These are phyloP conservation scores for Theristicus caerulescens DNA, from an alignment of 2,113 vertebrate species.

Conservation along the genomic window DNA sequence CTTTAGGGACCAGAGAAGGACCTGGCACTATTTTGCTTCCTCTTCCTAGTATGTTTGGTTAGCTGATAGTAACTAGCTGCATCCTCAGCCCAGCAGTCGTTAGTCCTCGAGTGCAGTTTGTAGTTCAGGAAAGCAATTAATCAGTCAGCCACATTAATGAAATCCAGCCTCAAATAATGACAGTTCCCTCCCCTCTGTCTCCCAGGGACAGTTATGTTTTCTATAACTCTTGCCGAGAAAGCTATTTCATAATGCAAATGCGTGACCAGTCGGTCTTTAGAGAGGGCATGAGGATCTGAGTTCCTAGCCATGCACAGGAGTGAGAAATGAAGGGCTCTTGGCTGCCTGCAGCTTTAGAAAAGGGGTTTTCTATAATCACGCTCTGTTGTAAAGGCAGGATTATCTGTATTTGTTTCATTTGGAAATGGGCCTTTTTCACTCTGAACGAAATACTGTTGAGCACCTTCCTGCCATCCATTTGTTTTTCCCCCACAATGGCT, in stretches of 20 bases:
- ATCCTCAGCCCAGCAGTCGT: neutral
- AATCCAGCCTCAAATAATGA: neutral
- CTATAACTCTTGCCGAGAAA: conserved; percentile 3
- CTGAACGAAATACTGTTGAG: neutral
- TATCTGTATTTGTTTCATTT: conserved; percentile 63
- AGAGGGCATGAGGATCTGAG: neutral
- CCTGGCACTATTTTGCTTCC: neutral
- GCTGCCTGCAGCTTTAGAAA: conserved; percentile 23
- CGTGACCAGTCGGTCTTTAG: neutral
- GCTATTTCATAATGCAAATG: neutral
- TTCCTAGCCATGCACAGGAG: neutral
- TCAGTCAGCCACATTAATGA: conserved; percentile 5
- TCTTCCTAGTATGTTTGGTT: neutral
- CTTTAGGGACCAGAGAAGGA: neutral
- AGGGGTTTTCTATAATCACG: conserved; percentile 38
- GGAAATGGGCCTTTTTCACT: conserved; percentile 36
- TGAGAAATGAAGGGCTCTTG: conserved; percentile 50
- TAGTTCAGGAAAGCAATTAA: conserved; percentile 10
- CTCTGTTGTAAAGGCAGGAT: conserved; percentile 39
- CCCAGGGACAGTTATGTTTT: conserved; percentile 22
- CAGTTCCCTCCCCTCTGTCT: conserved; percentile 5
- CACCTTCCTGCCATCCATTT: conserved; percentile 34
- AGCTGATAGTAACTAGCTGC: neutral
- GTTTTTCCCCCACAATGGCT: neutral
- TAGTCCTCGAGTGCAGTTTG: neutral